Evolutionary conservation across 2,113 vertebrate species (phyloP).

Genomic region (Hyperoodon ampullatus): DNA sequence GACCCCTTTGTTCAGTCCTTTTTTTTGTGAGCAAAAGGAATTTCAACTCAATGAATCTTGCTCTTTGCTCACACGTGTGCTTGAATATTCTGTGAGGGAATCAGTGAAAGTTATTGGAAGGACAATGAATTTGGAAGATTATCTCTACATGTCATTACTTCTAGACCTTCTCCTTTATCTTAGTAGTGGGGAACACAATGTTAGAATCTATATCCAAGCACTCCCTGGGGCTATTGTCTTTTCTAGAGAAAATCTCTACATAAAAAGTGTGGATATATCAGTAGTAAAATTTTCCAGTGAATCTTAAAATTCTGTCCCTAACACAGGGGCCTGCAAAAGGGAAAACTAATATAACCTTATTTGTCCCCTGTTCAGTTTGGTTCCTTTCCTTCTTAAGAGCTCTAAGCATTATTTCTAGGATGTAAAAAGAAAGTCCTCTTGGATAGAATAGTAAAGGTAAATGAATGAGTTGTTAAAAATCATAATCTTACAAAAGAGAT

Average conservation of each 20-base stretch:
- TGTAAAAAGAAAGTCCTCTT: not conserved
- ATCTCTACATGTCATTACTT: not conserved
- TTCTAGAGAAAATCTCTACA: constrained; percentile 11
- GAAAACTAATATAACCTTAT: not conserved
- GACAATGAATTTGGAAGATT: not conserved
- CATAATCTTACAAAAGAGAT: not conserved
- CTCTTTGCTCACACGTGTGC: not conserved
- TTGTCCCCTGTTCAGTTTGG: not conserved
- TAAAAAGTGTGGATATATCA: not conserved
- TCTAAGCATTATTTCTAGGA: not conserved
- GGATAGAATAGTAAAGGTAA: not conserved
- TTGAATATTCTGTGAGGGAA: not conserved
- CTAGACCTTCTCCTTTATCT: not conserved
- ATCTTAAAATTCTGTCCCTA: not conserved
- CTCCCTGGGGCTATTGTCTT: not conserved
- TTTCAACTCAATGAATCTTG: not conserved
- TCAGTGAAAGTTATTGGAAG: not conserved
- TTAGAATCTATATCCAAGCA: not conserved
- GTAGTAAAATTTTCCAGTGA: not conserved
- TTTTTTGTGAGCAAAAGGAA: constrained; percentile 1
- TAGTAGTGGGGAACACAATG: not conserved
- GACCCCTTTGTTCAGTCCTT: constrained; percentile 54
- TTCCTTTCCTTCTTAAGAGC: not conserved
- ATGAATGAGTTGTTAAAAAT: constrained; percentile 23
- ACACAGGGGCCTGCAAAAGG: not conserved